phyloP scores from a whole-genome alignment of 2,888 invertebrate species.

The Agrypnus murinus region DNA sequence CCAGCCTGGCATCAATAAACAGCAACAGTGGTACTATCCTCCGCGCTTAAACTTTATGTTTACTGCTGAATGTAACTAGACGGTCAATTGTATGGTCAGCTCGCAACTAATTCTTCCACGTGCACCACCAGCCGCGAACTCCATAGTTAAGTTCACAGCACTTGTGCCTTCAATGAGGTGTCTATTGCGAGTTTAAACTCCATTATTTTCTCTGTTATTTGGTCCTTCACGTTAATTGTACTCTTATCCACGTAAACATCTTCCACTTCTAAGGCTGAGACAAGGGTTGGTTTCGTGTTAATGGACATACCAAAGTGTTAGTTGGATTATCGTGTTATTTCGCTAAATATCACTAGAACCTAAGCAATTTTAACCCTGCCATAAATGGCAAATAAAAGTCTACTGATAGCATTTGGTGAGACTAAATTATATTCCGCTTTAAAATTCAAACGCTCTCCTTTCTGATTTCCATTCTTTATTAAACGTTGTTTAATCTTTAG shows the following conservation, averaged over 20 bases:
- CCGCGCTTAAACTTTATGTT: conserved; percentile 40
- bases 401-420: not conserved
- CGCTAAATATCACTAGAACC: conserved; percentile 16
- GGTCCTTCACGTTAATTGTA: conserved; percentile 35
- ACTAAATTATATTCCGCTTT: not conserved
- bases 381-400: conserved; percentile 11
- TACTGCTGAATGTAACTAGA: conserved; percentile 24
- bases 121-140: not conserved
- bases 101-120: conserved; percentile 15
- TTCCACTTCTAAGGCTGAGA: conserved; percentile 29
- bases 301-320: conserved; percentile 34
- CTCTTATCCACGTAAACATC: conserved; percentile 36
- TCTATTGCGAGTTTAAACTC: conserved; percentile 30
- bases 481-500: not conserved
- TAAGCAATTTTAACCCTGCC: conserved; percentile 30
- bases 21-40: conserved; percentile 38
- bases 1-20: conserved; percentile 56
- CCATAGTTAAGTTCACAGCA: conserved; percentile 16
- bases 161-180: conserved; percentile 22
- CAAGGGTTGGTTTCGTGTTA: conserved; percentile 18
- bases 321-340: conserved; percentile 35
- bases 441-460: not conserved
- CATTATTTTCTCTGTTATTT: conserved; percentile 36
- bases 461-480: not conserved
- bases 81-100: conserved; percentile 5